Evolutionary conservation across 2,113 vertebrate genomes (phyloP).

Genomic region (Pholis gunnellus): DNA sequence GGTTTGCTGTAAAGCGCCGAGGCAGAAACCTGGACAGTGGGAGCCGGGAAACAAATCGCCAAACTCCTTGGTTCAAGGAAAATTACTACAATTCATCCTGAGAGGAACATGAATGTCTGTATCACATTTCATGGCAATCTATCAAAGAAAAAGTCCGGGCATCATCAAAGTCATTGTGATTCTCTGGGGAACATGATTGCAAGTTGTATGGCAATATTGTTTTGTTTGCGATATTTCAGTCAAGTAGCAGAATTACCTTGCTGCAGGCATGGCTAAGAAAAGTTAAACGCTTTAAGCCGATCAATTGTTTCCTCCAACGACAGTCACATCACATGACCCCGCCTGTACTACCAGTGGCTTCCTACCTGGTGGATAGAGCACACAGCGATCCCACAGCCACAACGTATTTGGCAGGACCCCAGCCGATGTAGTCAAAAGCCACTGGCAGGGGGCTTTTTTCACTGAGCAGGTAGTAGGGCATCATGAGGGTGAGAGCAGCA

Average conservation of each 20-base stretch:
- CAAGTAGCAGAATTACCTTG: background rate
- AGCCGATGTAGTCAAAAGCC: constrained; percentile 86
- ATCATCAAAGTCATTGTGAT: background rate
- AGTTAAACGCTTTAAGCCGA: background rate
- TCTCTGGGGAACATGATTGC: background rate
- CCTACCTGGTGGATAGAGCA: constrained; percentile 86
- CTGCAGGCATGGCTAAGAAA: background rate
- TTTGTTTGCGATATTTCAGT: background rate
- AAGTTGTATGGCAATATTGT: background rate
- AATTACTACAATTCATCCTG: background rate
- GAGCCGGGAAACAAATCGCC: too few species aligned
- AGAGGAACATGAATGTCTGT: background rate
- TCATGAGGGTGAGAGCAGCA: constrained; percentile 90
- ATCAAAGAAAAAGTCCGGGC: background rate
- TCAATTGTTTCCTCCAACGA: background rate
- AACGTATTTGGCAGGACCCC: constrained; percentile 84
- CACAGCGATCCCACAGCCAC: constrained; percentile 86
- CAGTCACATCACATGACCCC: background rate
- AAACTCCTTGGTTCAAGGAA: too few species aligned
- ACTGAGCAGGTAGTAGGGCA: constrained; percentile 89
- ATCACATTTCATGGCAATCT: background rate
- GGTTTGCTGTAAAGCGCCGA: too few species aligned
- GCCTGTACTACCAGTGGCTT: background rate
- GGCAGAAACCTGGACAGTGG: too few species aligned
- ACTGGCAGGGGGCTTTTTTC: constrained; percentile 85